Evolutionary conservation across 2,888 invertebrate genomes (phyloP).

Genomic region (Eupeodes latifasciatus): DNA sequence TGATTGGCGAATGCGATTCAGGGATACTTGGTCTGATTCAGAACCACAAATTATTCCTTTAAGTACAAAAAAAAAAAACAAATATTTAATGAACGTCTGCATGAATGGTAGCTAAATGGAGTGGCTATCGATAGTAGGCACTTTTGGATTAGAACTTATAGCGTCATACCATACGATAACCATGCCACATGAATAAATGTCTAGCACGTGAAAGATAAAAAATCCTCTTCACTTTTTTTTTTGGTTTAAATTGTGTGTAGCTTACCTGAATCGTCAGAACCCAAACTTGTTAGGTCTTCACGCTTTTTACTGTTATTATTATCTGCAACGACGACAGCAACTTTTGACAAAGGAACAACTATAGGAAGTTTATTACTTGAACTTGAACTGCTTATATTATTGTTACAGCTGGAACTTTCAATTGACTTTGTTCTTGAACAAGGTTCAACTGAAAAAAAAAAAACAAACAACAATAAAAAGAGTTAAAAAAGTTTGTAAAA

Average conservation of each 20-base stretch:
- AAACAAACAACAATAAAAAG: background rate
- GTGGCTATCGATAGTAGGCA: background rate
- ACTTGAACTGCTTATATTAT: conserved; percentile 62
- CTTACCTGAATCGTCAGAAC: conserved; percentile 86
- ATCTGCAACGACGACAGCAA: conserved; percentile 63
- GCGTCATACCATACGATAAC: background rate
- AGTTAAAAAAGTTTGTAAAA: background rate
- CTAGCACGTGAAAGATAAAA: conserved; percentile 20
- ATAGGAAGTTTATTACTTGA: conserved; percentile 68
- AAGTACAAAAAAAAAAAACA: background rate
- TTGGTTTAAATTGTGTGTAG: background rate
- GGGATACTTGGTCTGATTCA: conserved; percentile 84
- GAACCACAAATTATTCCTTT: conserved; percentile 86
- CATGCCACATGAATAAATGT: background rate
- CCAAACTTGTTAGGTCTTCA: conserved; percentile 85
- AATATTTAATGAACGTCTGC: background rate
- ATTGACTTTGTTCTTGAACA: conserved; percentile 73
- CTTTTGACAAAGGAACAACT: conserved; percentile 75
- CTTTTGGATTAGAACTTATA: background rate
- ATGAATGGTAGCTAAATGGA: background rate
- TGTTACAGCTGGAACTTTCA: conserved; percentile 76
- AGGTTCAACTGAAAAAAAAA: conserved; percentile 60
- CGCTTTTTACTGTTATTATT: conserved; percentile 81
- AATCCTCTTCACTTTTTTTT: background rate
- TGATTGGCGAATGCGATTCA: conserved; percentile 86